Evolutionary conservation across 92 coral and sea anemone genomes (phyloP), one percentile per base, ranked within the genome.

Genomic region (Porites rus): DNA sequence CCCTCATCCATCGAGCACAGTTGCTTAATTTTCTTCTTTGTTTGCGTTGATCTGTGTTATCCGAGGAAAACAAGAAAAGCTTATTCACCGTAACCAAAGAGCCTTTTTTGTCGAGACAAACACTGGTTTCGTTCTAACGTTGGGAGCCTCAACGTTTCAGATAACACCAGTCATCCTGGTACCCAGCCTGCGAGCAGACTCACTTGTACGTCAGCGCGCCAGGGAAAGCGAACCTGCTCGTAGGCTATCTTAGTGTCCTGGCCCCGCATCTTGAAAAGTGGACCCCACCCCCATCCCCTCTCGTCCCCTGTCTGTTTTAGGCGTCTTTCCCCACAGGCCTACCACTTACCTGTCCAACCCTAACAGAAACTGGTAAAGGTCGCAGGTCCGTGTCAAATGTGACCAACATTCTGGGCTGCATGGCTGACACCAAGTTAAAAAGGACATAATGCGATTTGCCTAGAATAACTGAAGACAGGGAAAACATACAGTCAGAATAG

Each of bases 361-460:
- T 81, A n/a, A 96, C 99, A 10, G 99, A 92, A 17, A 96, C 99
- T 12, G 98, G 99, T 74, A 94, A 72, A 2, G 99, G 99, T 21
- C 96, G 98, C 18, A 96, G 92, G 10, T 96, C 99, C 0, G 98
- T 91, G 84, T 96, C 99, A 88, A 96, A 95, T 22, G 99, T 93
- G 25, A 96, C 99, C 90, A 96, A 70, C 99, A 96, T 96, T 81
- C 99, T 88, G 21, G 99, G 99, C 67, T 96, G 99, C 96, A 96
- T 91, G 88, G 99, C 98, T 9, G 99, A 95, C 53, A 96, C 99
- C 85, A 96, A 84, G 68, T 92, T 92, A 92, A 94, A 96, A 81
- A 96, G 73, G 25, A 95, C 88, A 75, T 96, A 96, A 54, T 96
- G 99, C 8, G 96, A 93, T 81, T 96, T 96, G 78, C 98, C 93